Evolutionary conservation across 2,113 vertebrate genomes (phyloP).

Genomic region (Otolemur garnettii): DNA sequence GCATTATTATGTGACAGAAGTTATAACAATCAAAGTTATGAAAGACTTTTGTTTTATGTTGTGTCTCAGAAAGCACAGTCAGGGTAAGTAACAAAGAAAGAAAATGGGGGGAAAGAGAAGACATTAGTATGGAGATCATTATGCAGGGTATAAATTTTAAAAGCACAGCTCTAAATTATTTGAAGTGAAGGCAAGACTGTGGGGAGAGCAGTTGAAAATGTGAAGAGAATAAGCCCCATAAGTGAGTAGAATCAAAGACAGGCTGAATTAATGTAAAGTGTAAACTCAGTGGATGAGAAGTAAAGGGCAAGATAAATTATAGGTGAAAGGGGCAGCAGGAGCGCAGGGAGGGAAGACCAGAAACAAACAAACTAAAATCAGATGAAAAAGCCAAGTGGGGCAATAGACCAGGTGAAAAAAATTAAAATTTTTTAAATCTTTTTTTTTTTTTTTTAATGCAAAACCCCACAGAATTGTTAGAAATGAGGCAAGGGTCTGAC

Average conservation of each 20-base stretch:
- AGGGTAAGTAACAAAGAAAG: conserved; percentile 65
- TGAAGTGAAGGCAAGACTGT: conserved; percentile 65
- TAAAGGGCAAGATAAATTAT: conserved; percentile 71
- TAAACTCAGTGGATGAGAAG: conserved; percentile 62
- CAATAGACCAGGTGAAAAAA: conserved; percentile 78
- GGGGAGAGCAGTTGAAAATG: conserved; percentile 67
- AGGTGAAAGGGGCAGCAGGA: conserved; percentile 65
- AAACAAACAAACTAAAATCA: conserved; percentile 78
- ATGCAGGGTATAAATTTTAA: conserved; percentile 75
- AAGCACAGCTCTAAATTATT: conserved; percentile 75
- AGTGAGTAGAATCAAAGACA: conserved; percentile 79
- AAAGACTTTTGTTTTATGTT: conserved; percentile 82
- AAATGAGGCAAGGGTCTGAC: conserved; percentile 59
- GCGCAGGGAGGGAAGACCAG: conserved; percentile 34
- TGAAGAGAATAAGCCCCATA: conserved; percentile 64
- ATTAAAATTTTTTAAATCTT: conserved; percentile 72
- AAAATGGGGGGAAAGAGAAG: conserved; percentile 67
- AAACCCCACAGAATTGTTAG: conserved; percentile 65
- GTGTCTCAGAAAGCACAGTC: conserved; percentile 67
- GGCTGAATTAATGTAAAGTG: conserved; percentile 75
- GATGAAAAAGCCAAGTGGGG: conserved; percentile 58
- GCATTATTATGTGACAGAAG: conserved; percentile 80
- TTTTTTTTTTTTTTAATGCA: conserved; percentile 51
- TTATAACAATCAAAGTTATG: conserved; percentile 81
- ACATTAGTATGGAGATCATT: conserved; percentile 81